Evolutionary conservation across 2,113 vertebrate genomes (phyloP), one percentile per base, ranked within the genome.

Genomic region (Vidua chalybeata): DNA sequence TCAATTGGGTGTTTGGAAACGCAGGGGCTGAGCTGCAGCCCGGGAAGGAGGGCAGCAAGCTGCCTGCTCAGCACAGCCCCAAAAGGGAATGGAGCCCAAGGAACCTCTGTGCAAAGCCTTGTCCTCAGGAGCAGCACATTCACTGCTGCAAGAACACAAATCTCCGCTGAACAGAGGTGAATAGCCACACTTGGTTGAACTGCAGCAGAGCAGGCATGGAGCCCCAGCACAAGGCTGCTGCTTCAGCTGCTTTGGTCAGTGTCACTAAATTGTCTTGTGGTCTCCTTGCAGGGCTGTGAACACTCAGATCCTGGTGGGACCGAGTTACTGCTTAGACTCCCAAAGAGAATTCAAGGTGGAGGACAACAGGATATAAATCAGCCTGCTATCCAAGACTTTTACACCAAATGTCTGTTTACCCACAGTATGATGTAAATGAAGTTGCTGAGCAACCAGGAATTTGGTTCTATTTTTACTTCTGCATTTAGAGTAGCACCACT

Each of bases 191-290:
- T 12, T 33, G 19, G 16, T 26, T 69, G 2, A 72, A 13, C 30
- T 18, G 10, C 2, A 13, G 3, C 31, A 17, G 26, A 62, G 56
- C 0, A 5, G 2, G 27, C 20, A 7, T 0, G 9, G 33, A 68
- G 63, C 20, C 33, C 41, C 4, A 1, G 69, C 15, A 69, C 7
- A 11, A 28, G 11, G 4, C 24, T 33, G 21, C 26, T 64, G 43
- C 26, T 51, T 11, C 67, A 73, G 61, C 33, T 59, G 39, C 64
- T 52, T 5, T 2, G 10, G 78, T 12, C 49, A 49, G 8, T 0
- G 0, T 5, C 22, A 45, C 13, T 41, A 10, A 46, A 51, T 8
- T 18, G 8, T 16, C 72, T 16, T 5, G 18, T 10, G 6, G n/a
- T 0, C 37, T 45, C 41, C 46, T 9, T 7, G 30, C 52, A 51